phyloP scores from a whole-genome alignment of 92 coral and sea anemone genomes.

The Phymanthus crucifer region DNA sequence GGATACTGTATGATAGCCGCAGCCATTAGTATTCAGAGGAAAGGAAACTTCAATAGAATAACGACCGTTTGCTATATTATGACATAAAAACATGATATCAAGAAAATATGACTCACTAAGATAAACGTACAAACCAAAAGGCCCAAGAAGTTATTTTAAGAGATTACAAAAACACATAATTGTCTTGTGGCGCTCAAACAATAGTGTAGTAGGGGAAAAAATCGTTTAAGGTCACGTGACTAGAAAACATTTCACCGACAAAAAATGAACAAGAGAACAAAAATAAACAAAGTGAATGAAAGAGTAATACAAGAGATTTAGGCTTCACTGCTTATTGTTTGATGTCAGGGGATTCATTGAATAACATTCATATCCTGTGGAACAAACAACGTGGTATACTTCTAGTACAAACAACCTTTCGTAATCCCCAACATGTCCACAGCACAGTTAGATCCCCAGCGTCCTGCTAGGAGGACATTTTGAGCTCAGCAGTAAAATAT shows the following conservation, averaged over 20 bases:
- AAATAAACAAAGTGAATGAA: not conserved
- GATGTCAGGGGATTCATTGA: not conserved
- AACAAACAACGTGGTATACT: not conserved
- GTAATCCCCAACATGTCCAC: conserved; percentile 6
- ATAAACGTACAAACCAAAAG: not conserved
- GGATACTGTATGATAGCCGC: no score
- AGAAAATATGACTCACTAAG: not conserved
- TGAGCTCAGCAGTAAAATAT: conserved; percentile 26
- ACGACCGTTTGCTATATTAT: not conserved
- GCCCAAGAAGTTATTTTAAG: not conserved
- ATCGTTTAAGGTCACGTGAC: not conserved
- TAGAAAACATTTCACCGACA: not conserved
- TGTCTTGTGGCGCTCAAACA: not conserved
- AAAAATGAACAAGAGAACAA: not conserved
- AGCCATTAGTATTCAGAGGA: no score
- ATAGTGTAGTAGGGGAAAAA: no score
- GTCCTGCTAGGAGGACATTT: conserved; percentile 28
- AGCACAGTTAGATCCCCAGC: not conserved
- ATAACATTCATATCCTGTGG: not conserved
- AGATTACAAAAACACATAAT: not conserved
- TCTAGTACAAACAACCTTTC: conserved; percentile 17
- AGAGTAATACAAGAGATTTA: not conserved
- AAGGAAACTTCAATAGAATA: no score
- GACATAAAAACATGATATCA: not conserved
- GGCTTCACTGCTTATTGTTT: not conserved